phyloP scores from a whole-genome alignment of 2,888 invertebrate species.

The Leuctra nigra region DNA sequence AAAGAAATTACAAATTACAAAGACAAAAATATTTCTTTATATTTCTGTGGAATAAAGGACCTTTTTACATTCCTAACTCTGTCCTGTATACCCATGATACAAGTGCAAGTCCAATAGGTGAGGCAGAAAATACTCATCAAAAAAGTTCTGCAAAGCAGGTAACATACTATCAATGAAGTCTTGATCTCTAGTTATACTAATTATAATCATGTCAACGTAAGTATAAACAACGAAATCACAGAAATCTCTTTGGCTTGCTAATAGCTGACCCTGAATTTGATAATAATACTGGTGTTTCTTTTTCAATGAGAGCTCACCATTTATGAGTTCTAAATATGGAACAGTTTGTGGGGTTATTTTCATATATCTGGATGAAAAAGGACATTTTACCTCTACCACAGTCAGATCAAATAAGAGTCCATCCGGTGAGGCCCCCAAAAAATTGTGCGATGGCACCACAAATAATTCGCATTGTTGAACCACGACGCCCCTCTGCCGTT shows the following conservation, averaged over 20 bases:
- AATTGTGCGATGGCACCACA: neutral
- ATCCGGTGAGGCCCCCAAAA: constrained; percentile 27
- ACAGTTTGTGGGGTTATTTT: constrained; percentile 22
- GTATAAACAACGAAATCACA: constrained; percentile 26
- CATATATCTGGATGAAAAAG: constrained; percentile 16
- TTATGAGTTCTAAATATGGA: constrained; percentile 20
- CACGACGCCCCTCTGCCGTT: constrained; percentile 4
- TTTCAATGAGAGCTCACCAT: constrained; percentile 20
- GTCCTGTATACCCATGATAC: constrained; percentile 18
- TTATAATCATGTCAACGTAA: constrained; percentile 13
- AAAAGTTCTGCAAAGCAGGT: constrained; percentile 21
- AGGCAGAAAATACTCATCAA: constrained; percentile 19
- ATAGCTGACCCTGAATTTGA: constrained; percentile 19
- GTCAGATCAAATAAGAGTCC: constrained; percentile 21
- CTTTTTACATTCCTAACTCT: too few relatives aligned
- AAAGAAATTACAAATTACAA: too few relatives aligned
- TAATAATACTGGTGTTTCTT: constrained; percentile 22
- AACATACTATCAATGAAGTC: constrained; percentile 25
- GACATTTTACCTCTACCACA: constrained; percentile 27
- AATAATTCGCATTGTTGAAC: constrained; percentile 19
- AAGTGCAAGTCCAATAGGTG: constrained; percentile 24
- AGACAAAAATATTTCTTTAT: too few relatives aligned
- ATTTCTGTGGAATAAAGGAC: too few relatives aligned
- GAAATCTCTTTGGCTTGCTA: constrained; percentile 22
- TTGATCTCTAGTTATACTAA: constrained; percentile 24